Percentiles rank a stretch among this genome's conserved stretches.
phyloP scores from a whole-genome alignment of 1,140 invertebrate genomes.

The Heliconius eleuchia region DNA sequence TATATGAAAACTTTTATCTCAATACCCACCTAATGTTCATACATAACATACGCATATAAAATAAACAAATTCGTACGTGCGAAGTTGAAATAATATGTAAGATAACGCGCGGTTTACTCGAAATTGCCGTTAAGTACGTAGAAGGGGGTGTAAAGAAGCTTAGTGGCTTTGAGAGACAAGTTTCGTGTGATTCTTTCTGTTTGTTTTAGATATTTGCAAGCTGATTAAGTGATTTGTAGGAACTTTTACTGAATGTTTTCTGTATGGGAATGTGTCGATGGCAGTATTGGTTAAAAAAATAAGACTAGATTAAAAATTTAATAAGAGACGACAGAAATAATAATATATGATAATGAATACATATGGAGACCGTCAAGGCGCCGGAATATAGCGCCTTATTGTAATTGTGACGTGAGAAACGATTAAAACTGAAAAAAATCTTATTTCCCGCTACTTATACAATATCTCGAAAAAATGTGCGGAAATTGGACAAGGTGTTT shows the following conservation, averaged over 20 bases:
- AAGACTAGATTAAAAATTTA: too few relatives aligned
- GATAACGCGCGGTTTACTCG: conserved; percentile 59
- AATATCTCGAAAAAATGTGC: too few relatives aligned
- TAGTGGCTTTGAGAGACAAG: conserved; percentile 58
- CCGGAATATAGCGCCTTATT: too few relatives aligned
- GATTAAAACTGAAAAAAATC: too few relatives aligned
- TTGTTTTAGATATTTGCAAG: conserved; percentile 63
- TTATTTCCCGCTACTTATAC: too few relatives aligned
- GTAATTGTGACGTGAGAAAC: too few relatives aligned
- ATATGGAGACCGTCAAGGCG: too few relatives aligned
- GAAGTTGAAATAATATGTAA: conserved; percentile 51
- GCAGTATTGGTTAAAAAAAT: neutral
- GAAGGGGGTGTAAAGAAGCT: conserved; percentile 63
- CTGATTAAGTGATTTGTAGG: conserved; percentile 54
- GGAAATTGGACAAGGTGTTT: too few relatives aligned
- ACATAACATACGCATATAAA: neutral
- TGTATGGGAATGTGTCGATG: neutral
- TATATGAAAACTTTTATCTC: neutral
- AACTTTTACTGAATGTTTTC: conserved; percentile 21
- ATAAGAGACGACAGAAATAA: too few relatives aligned
- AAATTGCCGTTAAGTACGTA: conserved; percentile 72
- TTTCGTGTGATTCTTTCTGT: conserved; percentile 59
- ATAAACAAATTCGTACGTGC: conserved; percentile 46
- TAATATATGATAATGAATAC: too few relatives aligned
- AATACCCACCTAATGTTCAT: neutral